Evolutionary conservation across 2,797 vertebrate genomes (phyloP), one percentile per base, ranked within the genome.

Genomic region (Pseudocheirus occidentalis): DNA sequence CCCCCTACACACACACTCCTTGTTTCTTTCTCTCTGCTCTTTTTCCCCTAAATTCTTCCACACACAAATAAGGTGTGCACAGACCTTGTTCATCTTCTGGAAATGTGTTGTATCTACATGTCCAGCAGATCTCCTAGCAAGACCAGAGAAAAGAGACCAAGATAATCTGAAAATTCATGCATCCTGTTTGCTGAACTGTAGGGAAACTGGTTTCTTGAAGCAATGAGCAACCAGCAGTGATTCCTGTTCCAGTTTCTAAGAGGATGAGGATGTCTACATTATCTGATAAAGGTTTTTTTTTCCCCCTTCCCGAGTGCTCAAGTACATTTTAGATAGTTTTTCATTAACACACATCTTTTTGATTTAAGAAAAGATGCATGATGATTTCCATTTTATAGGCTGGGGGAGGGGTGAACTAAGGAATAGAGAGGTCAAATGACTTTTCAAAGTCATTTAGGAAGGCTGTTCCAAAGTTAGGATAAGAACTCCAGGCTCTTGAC

Each of bases 401-500:
- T 89, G 95, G 53, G 73, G 90, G 94, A 93, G 91, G 95, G 53
- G 89, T 89, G 93, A 93, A 95, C 56, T 34, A 89, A 93, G 94
- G 91, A 56, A 89, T 2, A 46, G 59, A 50, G 93, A 96, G 91
- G 95, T 95, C 96, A 96, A 93, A 97, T 94, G 93, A 92, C 94
- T 27, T 58, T 94, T 96, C 94, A 73, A 34, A 66, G 96, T 95
- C 97, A 62, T 92, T 90, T 96, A 93, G 95, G 96, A 97, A 98
- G 92, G 92, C 92, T 95, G 94, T 93, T 62, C 58, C 93, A 73
- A 93, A 92, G 92, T 94, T 87, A 93, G 97, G 96, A 95, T 97
- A 97, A 97, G 96, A 95, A 90, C 89, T 46, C 91, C 6, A 92
- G 92, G 95, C 97, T 98, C 97, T 96, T 95, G 95, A 97, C 97